Percentiles rank a stretch among this genome's conserved stretches.
phyloP scores from a whole-genome alignment of 2,113 vertebrate species.

The Dissostichus mawsoni region DNA sequence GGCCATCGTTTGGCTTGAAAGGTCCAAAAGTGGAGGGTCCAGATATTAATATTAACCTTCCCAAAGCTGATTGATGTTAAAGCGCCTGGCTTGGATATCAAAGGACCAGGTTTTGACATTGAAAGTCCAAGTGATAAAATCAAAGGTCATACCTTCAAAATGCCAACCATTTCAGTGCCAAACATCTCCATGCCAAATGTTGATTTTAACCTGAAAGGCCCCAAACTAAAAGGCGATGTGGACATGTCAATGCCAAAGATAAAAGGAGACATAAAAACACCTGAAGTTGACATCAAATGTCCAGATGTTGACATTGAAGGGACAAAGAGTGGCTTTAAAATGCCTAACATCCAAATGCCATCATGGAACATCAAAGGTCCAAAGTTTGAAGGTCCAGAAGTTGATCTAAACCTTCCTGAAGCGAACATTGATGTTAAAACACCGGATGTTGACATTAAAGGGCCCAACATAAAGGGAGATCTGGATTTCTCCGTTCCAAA shows the following conservation, averaged over 20 bases:
- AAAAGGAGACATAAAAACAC: constrained; percentile 12
- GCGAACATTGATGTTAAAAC: too few species aligned
- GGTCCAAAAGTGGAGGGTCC: neutral
- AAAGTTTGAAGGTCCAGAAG: too few species aligned
- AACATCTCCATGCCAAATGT: constrained; percentile 10
- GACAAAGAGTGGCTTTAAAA: too few species aligned
- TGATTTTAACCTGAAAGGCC: constrained; percentile 22
- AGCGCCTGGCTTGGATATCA: neutral
- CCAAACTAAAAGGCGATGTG: constrained; percentile 10
- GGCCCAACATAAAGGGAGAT: too few species aligned
- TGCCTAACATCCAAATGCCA: too few species aligned
- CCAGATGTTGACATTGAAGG: constrained; percentile 20
- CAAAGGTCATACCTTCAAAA: neutral
- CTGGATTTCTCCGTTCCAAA: too few species aligned
- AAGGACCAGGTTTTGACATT: rapidly evolving
- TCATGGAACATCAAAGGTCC: too few species aligned
- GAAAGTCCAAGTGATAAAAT: neutral
- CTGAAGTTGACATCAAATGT: neutral
- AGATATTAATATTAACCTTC: neutral
- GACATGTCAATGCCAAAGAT: constrained; percentile 35
- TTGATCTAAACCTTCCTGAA: too few species aligned
- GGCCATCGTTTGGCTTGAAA: constrained; percentile 9
- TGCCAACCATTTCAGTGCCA: neutral
- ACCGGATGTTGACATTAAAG: too few species aligned
- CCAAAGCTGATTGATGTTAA: neutral